A percentile compares a stretch with the other conserved stretches of the same genome.
These are phyloP conservation scores for Centruroides vittatus DNA, from an alignment of 1,140 invertebrate species.

Conservation along the genomic window DNA sequence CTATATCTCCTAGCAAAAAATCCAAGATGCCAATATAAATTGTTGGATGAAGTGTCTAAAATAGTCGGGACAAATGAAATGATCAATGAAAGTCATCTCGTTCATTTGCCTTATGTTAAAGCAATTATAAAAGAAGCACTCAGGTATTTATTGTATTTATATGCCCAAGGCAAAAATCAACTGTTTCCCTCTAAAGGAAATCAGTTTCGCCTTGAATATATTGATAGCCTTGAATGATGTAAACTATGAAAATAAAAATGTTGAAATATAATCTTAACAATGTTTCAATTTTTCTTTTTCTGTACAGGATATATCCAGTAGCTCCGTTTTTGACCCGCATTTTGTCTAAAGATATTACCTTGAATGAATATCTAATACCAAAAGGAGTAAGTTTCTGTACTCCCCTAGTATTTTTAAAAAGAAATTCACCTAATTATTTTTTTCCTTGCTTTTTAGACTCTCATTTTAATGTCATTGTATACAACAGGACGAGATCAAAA, in stretches of 20 bases:
- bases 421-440: conserved; percentile 42
- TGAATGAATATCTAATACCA: too few species aligned
- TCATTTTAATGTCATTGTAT: conserved; percentile 64
- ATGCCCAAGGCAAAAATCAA: too few species aligned
- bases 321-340: conserved; percentile 69
- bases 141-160: conserved; percentile 15
- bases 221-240: too few species aligned
- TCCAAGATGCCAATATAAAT: conserved; percentile 40
- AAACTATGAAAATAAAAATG: too few species aligned
- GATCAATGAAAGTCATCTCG: conserved; percentile 11
- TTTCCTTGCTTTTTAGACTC: conserved; percentile 47
- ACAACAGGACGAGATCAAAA: conserved; percentile 52
- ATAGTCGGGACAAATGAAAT: conserved; percentile 16
- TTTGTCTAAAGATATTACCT: conserved; percentile 40
- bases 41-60: conserved; percentile 30
- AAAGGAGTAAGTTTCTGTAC: too few species aligned
- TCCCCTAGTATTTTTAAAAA: too few species aligned
- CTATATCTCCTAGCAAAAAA: conserved; percentile 54
- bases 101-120: conserved; percentile 38
- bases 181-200: too few species aligned
- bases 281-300: too few species aligned
- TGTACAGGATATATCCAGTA: conserved; percentile 51
- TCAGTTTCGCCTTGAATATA: too few species aligned
- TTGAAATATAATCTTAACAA: too few species aligned
- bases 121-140: conserved; percentile 62